Evolutionary conservation across 2,113 vertebrate species (phyloP), one percentile per base, ranked within the genome.

Genomic region (Onychostruthus taczanowskii): DNA sequence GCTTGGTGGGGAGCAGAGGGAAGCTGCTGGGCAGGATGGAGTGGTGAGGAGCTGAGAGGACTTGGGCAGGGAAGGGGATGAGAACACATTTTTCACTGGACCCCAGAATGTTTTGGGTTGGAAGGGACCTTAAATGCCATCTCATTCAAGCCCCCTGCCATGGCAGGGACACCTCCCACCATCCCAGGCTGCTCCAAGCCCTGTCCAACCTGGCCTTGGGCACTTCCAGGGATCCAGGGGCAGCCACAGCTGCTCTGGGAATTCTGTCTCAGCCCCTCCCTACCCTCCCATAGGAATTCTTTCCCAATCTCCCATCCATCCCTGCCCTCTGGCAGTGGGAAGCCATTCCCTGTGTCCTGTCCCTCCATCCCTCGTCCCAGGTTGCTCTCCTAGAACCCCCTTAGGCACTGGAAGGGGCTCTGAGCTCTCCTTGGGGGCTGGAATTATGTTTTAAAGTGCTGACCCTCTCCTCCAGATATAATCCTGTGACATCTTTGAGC

Each of bases 271-370:
- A 61, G 55, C 1, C 2, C 17, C 7, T 80, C 0, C 3, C 68
- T n/a, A 44, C 9, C 14, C 21, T 88, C 21, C 0, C 9, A 37
- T 0, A 72, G 0, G 1, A 73, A n/a, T 67, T 82, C 16, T 35
- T 20, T 44, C 28, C 46, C 39, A n/a, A 4, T 9, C 0, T 82
- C 16, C 53, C 53, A 68, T 9, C 46, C 0, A 4, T 0, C 44
- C 28, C 37, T 67, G 37, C 33, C 37, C 35, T 62, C 2, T 50
- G 47, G 13, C 47, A 50, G 0, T 69, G 4, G 35, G 13, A 74
- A 74, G 16, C 61, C 69, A 53, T 68, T 67, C 61, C 53, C 53
- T 20, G 11, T 6, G 6, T 47, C 28, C 53, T 68, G 30, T 83
- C 39, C 11, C 39, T 55, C 55, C 53, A 47, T 4, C 9, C 47